Base-by-base conservation (phyloP, 2,797 vertebrate genomes). In the Ciconia nigra region DNA sequence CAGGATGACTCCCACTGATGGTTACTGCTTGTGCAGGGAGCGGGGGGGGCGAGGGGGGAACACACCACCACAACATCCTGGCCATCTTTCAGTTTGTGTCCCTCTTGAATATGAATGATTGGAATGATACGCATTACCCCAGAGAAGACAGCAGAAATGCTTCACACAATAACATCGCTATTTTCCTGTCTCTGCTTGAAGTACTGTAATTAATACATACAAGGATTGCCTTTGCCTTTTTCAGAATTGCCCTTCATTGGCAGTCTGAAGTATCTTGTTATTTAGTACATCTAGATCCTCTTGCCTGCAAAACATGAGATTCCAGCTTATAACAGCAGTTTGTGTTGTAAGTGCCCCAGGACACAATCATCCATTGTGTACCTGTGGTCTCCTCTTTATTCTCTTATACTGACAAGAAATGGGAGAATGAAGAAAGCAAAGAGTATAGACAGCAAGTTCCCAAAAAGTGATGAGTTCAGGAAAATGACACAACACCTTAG, bases 281-380 rank as follows among this genome's bases (percentile, higher is more conserved):
- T 67, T 87, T 63, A 49, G 28, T 58, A 55, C 13, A 33, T 47
- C 31, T 63, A 54, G 13, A n/a, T 71, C 28, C 11, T 76, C 28
- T 79, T 83, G 49, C 11, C 17, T 57, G 59, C 46, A 72, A 41
- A 65, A 7, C 3, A 35, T 46, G 59, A 72, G 25, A 61, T 82
- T 72, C 54, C 35, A 81, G 69, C 11, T 35, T 52, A 2, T 42
- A 76, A 65, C 11, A 24, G 31, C 69, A 62, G 37, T 52, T 51
- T 72, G 31, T 69, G 25, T 29, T 70, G 9, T 35, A 37, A 62
- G 42, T 69, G 28, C 55, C 54, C 33, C 58, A 69, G 49, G 76
- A 79, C 33, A 62, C 39, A 86, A 37, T 13, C 0, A 0, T n/a
- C 51, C 5, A 0, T 17, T 65, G 13, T 39, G 22, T 55, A 84